A percentile compares a stretch with the other conserved stretches of the same genome.
These are phyloP conservation scores for Frankliniella fusca DNA, from an alignment of 2,888 invertebrate genomes.

Conservation along the genomic window DNA sequence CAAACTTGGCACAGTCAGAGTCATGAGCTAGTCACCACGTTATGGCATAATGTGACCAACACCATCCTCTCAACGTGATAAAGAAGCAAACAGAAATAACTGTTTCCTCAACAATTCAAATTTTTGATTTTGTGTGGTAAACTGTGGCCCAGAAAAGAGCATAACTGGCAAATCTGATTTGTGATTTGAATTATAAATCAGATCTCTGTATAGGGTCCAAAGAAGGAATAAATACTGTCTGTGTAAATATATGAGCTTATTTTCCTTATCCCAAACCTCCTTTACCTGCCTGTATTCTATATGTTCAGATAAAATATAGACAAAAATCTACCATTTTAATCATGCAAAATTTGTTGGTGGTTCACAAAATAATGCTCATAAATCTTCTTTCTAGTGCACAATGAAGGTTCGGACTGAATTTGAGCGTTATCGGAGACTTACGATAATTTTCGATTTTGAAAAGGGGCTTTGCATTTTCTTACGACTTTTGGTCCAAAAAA, in stretches of 20 bases:
- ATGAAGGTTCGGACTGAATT: too few species aligned
- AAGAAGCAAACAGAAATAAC: not conserved
- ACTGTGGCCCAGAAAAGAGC: slow-evolving; percentile 4
- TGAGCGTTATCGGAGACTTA: too few species aligned
- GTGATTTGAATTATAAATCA: not conserved
- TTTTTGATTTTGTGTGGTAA: slow-evolving; percentile 20
- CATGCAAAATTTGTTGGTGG: too few species aligned
- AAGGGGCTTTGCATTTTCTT: too few species aligned
- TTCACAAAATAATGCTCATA: too few species aligned
- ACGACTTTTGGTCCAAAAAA: too few species aligned
- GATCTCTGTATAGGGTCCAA: slow-evolving; percentile 26
- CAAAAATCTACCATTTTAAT: too few species aligned
- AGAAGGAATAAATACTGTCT: slow-evolving; percentile 25
- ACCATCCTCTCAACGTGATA: slow-evolving; percentile 26
- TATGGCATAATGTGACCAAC: slow-evolving; percentile 16
- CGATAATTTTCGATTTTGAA: too few species aligned
- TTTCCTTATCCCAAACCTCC: not conserved
- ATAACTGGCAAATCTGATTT: slow-evolving; percentile 25
- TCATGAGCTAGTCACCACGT: slow-evolving; percentile 24
- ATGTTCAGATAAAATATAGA: too few species aligned
- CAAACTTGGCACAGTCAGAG: not conserved
- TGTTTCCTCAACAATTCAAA: slow-evolving; percentile 16
- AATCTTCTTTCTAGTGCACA: too few species aligned
- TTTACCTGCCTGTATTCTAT: too few species aligned
- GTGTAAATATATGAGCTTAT: not conserved